Percentiles rank a stretch among this genome's conserved stretches.
Conservation (phyloP, 2,797 vertebrate species). For the Echeneis naucrates region DNA sequence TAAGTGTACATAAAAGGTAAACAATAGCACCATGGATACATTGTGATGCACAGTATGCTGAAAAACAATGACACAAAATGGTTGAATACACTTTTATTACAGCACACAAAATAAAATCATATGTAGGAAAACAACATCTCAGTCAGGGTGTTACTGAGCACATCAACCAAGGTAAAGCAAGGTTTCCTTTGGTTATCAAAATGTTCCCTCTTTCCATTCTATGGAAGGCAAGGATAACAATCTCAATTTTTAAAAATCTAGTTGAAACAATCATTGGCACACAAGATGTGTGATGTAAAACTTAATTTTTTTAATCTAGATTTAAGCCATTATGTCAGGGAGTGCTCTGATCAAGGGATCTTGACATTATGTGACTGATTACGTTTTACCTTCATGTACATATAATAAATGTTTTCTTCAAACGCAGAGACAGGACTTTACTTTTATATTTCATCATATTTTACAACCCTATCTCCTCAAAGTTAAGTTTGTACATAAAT, state of each 20-base stretch:
- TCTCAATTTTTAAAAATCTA: neutral
- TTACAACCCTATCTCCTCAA: neutral
- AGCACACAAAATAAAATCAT: constrained; percentile 76
- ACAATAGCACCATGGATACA: neutral
- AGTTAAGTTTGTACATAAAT: neutral
- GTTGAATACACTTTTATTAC: constrained; percentile 72
- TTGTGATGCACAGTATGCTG: too few relatives aligned
- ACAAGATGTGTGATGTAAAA: neutral
- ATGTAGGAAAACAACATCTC: constrained; percentile 55
- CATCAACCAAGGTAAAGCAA: constrained; percentile 51
- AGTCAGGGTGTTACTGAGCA: constrained; percentile 51
- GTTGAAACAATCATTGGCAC: neutral
- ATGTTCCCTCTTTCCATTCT: constrained; percentile 38
- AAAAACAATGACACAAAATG: constrained; percentile 20
- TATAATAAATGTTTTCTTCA: neutral
- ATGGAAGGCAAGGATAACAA: constrained; percentile 1
- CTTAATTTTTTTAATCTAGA: neutral
- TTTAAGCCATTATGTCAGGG: constrained; percentile 1
- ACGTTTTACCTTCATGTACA: neutral
- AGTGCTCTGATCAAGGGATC: neutral
- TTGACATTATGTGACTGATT: constrained; percentile 3
- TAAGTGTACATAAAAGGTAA: too few relatives aligned
- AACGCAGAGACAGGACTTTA: neutral
- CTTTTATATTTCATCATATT: neutral
- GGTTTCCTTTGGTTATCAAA: constrained; percentile 42